These are phyloP conservation scores for Chrysina gloriosa DNA, from an alignment of 2,888 invertebrate genomes.

Conservation along the genomic window DNA sequence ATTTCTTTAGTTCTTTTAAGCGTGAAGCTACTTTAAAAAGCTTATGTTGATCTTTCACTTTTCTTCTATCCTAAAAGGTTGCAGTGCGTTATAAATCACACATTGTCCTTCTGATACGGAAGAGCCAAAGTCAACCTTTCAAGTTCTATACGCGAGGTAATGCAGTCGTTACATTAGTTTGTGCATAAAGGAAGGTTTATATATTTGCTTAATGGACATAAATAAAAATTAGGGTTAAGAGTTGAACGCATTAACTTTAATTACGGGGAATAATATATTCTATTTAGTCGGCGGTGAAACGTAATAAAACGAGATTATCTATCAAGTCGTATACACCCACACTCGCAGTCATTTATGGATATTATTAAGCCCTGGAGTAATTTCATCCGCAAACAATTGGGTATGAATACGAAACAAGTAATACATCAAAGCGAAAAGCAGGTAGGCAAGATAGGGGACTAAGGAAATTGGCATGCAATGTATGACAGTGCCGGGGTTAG, in stretches of 20 bases:
- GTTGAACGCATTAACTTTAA: slow-evolving; percentile 32
- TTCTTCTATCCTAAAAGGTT: too few relatives aligned
- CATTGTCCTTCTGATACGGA: too few relatives aligned
- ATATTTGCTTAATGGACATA: slow-evolving; percentile 2
- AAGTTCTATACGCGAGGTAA: too few relatives aligned
- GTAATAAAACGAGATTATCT: slow-evolving; percentile 42
- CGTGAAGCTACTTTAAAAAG: too few relatives aligned
- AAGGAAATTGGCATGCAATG: slow-evolving; percentile 61
- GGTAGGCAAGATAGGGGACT: slow-evolving; percentile 43
- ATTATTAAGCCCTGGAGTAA: slow-evolving; percentile 42
- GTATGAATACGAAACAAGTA: slow-evolving; percentile 39
- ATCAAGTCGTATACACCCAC: slow-evolving; percentile 24
- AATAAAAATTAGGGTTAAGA: slow-evolving; percentile 34
- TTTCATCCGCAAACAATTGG: slow-evolving; percentile 43
- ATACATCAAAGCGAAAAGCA: slow-evolving; percentile 44
- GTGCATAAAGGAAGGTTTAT: background rate
- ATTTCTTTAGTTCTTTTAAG: too few relatives aligned
- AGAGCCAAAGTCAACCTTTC: too few relatives aligned
- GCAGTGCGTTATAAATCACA: too few relatives aligned
- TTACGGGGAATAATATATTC: slow-evolving; percentile 35
- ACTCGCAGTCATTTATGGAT: slow-evolving; percentile 41
- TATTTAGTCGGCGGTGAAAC: slow-evolving; percentile 24
- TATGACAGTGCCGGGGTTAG: slow-evolving; percentile 57
- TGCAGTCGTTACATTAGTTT: background rate
- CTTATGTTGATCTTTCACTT: too few relatives aligned